These are phyloP conservation scores for Columba janthina DNA, from an alignment of 2,113 vertebrate genomes.

Conservation along the genomic window DNA sequence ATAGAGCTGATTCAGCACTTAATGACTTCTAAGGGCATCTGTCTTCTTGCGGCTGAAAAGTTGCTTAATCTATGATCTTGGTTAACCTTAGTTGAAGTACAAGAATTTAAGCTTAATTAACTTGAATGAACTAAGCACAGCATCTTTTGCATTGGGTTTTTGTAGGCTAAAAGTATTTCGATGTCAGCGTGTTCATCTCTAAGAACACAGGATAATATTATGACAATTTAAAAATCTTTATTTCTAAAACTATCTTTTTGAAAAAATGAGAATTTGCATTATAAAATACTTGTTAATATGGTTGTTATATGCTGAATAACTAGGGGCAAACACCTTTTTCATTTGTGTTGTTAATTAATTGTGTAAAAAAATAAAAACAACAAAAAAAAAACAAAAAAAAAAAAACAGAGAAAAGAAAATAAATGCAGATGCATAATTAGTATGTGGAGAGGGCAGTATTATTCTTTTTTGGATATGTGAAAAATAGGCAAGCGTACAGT, in stretches of 20 bases:
- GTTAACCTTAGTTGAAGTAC: not conserved
- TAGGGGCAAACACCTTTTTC: not conserved
- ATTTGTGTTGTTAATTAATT: not conserved
- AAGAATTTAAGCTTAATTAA: not conserved
- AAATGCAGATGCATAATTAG: not conserved
- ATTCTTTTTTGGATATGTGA: not conserved
- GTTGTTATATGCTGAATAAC: not conserved
- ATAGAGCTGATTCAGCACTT: not conserved
- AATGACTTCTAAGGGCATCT: not conserved
- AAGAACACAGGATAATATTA: not conserved
- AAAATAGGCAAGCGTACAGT: not conserved
- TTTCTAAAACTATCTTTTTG: not conserved
- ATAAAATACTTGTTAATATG: not conserved
- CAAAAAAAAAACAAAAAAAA: no score
- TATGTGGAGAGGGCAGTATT: not conserved
- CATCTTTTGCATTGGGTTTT: not conserved
- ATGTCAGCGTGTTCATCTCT: not conserved
- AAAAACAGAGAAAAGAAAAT: not conserved
- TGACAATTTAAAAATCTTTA: not conserved
- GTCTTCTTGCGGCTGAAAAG: not conserved
- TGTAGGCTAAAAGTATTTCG: not conserved
- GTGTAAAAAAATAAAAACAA: not conserved
- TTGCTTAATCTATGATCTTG: not conserved
- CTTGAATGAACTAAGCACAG: not conserved
- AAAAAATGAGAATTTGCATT: not conserved